Evolutionary conservation across 2,888 invertebrate species (phyloP), one percentile per base, ranked within the genome.

Genomic region (Bhutanitis thaidina): DNA sequence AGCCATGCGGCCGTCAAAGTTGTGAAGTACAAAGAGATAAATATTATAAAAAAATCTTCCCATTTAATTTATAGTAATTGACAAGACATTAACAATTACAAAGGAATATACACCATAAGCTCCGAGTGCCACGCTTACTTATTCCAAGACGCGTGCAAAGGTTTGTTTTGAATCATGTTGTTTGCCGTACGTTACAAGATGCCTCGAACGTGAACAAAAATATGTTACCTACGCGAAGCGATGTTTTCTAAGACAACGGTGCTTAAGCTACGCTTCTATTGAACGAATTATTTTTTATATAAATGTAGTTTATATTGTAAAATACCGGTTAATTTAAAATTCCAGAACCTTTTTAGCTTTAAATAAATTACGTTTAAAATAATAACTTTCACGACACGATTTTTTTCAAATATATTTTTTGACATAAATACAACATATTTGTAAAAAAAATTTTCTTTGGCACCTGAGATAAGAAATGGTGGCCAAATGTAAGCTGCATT

Each of bases 151-250:
- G 14, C 16, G 30, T 15, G 20, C 35, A 12, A 15, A 12, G 30
- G 20, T 38, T n/a, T 45, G 39, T 15, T 29, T 32, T 46, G 41
- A 25, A 20, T 40, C 38, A 35, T 32, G 35, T 46, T 51, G 43
- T 38, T 38, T 45, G 30, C 15, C 27, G 15, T 34, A 32, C 29
- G 34, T 34, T 34, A 51, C 40, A 51, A 36, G 45, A 40, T 45
- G 14, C 15, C 36, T 16, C 40, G 40, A 35, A 45, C 51, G 45
- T 45, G 39, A 39, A 20, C 38, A 35, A 39, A 44, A 45, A 45
- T 35, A 45, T 45, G 35, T 25, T 14, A 27, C 20, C n/a, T 27
- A 27, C 32, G 12, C 34, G 29, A 29, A 35, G 20, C 34, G 29
- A 27, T 48, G 29, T 48, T 48, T 41, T 30, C 49, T n/a, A 30